phyloP scores from a whole-genome alignment of 2,113 vertebrate species.

The Carassius auratus region DNA sequence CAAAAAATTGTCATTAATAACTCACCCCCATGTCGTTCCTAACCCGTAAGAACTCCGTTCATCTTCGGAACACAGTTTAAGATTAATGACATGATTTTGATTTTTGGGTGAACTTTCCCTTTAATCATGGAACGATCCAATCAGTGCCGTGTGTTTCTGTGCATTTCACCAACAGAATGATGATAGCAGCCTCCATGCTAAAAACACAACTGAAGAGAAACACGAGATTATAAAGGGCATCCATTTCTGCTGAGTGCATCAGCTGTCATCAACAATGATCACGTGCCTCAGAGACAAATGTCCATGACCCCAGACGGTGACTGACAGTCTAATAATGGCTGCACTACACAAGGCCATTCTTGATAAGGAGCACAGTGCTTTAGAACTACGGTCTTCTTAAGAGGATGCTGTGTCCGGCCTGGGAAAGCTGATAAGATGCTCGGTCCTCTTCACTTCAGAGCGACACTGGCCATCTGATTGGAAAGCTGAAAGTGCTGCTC shows the following conservation, averaged over 20 bases:
- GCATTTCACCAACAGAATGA: no score
- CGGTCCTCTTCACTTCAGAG: constrained; percentile 65
- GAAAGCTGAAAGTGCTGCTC: constrained; percentile 38
- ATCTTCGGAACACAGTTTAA: no score
- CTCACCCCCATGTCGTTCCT: no score
- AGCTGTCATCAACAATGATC: background rate
- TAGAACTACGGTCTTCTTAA: constrained; percentile 55
- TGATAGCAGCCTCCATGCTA: no score
- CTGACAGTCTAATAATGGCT: constrained; percentile 23
- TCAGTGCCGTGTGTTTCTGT: no score
- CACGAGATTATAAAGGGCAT: no score
- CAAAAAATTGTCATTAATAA: no score
- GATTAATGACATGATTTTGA: no score
- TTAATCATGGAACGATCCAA: no score
- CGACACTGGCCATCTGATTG: background rate
- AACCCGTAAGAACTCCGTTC: no score
- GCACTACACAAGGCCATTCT: background rate
- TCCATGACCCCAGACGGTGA: background rate
- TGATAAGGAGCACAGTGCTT: constrained; percentile 37
- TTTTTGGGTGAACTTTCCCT: no score
- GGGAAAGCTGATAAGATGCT: constrained; percentile 75
- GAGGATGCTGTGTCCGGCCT: constrained; percentile 76
- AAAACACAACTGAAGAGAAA: no score
- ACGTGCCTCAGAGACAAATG: background rate
- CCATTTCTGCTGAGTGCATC: background rate